Percentiles rank a stretch among this genome's conserved stretches.
Evolutionary conservation across 2,113 vertebrate species (phyloP).

Genomic region (Lepisosteus oculatus): DNA sequence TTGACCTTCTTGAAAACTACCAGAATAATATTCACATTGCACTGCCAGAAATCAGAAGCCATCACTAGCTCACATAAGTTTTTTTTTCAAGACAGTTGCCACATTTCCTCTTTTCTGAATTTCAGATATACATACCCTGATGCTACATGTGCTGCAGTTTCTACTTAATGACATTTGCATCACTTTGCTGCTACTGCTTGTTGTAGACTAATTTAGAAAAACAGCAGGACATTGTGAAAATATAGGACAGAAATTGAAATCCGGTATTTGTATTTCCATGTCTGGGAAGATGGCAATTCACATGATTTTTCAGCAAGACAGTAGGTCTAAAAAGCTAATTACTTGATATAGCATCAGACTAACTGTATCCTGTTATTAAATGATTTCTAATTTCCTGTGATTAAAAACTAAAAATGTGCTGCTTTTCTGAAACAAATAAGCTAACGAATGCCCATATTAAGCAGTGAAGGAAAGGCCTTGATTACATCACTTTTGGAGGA

Average conservation of each 20-base stretch:
- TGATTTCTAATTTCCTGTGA: neutral
- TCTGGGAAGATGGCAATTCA: neutral
- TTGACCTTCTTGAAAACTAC: too few relatives aligned
- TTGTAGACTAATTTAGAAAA: too few relatives aligned
- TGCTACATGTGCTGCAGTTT: too few relatives aligned
- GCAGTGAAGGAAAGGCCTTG: neutral
- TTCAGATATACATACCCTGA: too few relatives aligned
- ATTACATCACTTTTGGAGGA: neutral
- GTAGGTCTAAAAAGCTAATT: neutral
- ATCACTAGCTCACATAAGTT: too few relatives aligned
- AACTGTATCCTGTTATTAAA: neutral
- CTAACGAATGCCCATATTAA: neutral
- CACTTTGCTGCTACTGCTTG: too few relatives aligned
- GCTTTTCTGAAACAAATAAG: neutral
- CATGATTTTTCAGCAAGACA: neutral
- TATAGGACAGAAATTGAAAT: neutral
- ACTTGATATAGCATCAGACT: slow-evolving; percentile 19
- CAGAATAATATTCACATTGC: too few relatives aligned
- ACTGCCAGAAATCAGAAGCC: too few relatives aligned
- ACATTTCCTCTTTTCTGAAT: too few relatives aligned
- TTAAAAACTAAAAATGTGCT: neutral
- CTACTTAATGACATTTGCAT: too few relatives aligned
- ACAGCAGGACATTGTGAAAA: neutral
- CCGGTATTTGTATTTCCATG: too few relatives aligned
- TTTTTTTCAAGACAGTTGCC: too few relatives aligned